Base-by-base conservation (phyloP, 2,888 invertebrate species). In the Mythimna impura region DNA sequence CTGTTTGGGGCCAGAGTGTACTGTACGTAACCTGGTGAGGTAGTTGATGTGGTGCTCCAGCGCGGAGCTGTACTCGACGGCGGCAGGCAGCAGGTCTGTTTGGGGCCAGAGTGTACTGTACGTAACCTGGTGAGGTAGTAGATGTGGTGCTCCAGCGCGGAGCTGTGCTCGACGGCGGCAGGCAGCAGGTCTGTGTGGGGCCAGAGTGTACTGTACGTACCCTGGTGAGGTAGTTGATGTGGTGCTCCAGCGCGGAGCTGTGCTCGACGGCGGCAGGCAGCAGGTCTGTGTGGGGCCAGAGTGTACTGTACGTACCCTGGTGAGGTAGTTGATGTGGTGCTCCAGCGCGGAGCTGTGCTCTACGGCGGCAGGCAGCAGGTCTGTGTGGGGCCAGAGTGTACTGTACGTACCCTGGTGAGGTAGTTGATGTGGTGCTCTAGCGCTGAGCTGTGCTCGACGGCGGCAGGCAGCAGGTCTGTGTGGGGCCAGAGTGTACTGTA, bases 341-440 rank as follows among this genome's bases (percentile, higher is more conserved):
- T 98, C 98, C 69, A 99, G 95, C 8, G 99, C 99, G 84, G 97
- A 97, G 84, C 98, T 97, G 94, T 99, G 99, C 92, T 99, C 99
- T 78, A 98, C 98, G 78, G 98, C 98, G 12, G 98, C 98, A 67
- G 98, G 97, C 84, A 99, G 96, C 85, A 98, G 95, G 93, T 99
- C 99, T 25, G 97, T n/a, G n/a, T n/a, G n/a, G n/a, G n/a, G n/a
- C n/a, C n/a, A n/a, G n/a, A n/a, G n/a, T n/a, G n/a, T n/a, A n/a
- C n/a, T n/a, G n/a, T n/a, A n/a, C n/a, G n/a, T n/a, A n/a, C n/a
- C n/a, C n/a, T n/a, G n/a, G n/a, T n/a, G n/a, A n/a, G n/a, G n/a
- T n/a, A n/a, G n/a, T n/a, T n/a, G n/a, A n/a, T n/a, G n/a, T n/a
- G n/a, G n/a, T n/a, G n/a, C n/a, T n/a, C n/a, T n/a, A n/a, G n/a